Evolutionary conservation across 2,113 vertebrate species (phyloP), one percentile per base, ranked within the genome.

Genomic region (Oenanthe melanoleuca): DNA sequence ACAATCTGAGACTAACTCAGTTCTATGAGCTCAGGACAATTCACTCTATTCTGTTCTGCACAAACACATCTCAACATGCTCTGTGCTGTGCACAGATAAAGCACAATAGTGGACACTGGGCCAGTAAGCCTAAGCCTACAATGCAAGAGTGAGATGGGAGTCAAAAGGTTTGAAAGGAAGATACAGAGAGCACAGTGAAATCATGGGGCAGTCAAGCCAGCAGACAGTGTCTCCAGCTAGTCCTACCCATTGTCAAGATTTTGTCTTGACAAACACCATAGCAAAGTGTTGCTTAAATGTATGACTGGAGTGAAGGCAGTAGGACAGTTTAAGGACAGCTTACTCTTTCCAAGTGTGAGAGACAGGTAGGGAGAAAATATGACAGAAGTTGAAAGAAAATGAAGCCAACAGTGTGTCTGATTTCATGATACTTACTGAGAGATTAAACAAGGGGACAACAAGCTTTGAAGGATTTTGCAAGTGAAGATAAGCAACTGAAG

Each of bases 381-480:
- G 4, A 77, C 47, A 66, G 33, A 78, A 79, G 37, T n/a, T 65
- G 26, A 52, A 57, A 57, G 60, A 74, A 81, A 93, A 90, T 40
- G 31, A 82, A 81, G 74, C 31, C 45, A 61, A 16, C 12, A 44
- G 61, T 2, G 15, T 19, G 19, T 52, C 57, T 89, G 21, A 77
- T 80, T 87, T 92, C 45, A 56, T 78, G 52, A n/a, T 81, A 66
- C 24, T 69, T 72, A 80, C 47, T 89, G 83, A 92, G 75, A 82
- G n/a, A 94, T 38, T 74, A 89, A 80, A 65, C 34, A 81, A 81
- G 29, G 25, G 52, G 49, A 81, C n/a, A 89, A 72, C 8, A 85
- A 94, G 47, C 29, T 85, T 44, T 75, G 80, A 91, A 80, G 66
- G 53, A 63, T 53, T 95, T 79, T 86, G 66, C 34, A 89, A 88